Conservation (phyloP, 2,113 vertebrate species). For the Ondatra zibethicus region DNA sequence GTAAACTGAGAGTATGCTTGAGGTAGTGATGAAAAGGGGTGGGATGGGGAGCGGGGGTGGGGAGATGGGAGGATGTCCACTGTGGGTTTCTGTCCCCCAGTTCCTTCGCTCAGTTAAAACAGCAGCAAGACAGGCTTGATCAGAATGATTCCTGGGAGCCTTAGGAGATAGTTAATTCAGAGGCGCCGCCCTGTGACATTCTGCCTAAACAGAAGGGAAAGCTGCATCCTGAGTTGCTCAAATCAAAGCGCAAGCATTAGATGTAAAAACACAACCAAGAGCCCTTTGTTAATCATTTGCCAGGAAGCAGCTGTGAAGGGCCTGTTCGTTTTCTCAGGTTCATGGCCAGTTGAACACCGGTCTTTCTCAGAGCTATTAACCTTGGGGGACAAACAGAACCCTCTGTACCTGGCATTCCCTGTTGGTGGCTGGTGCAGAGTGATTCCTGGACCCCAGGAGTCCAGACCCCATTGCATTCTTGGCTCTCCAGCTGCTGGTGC, state of each 20-base stretch:
- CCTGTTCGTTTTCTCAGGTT: background rate
- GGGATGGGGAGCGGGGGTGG: background rate
- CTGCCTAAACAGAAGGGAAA: conserved; percentile 28
- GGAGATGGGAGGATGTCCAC: background rate
- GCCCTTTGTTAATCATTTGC: background rate
- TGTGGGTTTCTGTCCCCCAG: background rate
- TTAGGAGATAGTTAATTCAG: background rate
- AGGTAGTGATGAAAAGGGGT: background rate
- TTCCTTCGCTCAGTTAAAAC: conserved; percentile 21
- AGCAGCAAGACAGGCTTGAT: background rate
- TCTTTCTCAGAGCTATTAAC: background rate
- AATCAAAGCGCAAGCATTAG: conserved; percentile 22
- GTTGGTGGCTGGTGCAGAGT: background rate
- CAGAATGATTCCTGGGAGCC: background rate
- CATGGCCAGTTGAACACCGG: background rate
- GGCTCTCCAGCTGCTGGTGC: background rate
- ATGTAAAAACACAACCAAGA: conserved; percentile 8
- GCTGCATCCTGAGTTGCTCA: background rate
- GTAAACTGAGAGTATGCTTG: background rate
- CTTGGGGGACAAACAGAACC: background rate
- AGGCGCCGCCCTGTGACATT: background rate
- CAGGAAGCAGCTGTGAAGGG: background rate
- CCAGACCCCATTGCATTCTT: background rate
- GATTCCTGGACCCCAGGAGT: background rate
- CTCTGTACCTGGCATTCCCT: background rate